Percentiles rank a stretch among this genome's conserved stretches.
Conservation (phyloP, 2,888 invertebrate species). For the Exocentrus adspersus region DNA sequence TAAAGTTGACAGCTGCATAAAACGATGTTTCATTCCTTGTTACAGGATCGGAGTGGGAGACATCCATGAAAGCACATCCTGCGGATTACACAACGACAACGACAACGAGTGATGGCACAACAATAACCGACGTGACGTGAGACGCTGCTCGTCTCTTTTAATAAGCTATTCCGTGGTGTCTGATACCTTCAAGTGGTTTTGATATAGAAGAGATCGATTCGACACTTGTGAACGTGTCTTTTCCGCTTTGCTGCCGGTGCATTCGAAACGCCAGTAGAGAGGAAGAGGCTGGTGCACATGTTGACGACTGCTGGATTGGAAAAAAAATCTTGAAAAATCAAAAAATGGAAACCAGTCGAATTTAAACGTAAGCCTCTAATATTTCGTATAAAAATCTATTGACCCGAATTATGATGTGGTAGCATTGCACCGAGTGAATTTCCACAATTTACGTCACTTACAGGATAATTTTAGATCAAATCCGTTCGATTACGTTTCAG, state of each 20-base stretch:
- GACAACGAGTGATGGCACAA: constrained; percentile 6
- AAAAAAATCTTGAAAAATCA: too few species aligned
- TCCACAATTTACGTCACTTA: constrained; percentile 11
- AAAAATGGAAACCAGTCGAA: too few species aligned
- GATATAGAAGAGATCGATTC: background rate
- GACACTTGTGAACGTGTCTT: constrained; percentile 68
- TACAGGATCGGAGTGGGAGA: background rate
- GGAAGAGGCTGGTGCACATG: constrained; percentile 67
- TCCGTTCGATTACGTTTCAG: constrained; percentile 22
- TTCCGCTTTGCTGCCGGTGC: constrained; percentile 73
- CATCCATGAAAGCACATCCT: background rate
- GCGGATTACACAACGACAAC: constrained; percentile 15
- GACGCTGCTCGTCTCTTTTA: too few species aligned
- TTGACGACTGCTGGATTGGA: constrained; percentile 30
- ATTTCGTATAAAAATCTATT: too few species aligned
- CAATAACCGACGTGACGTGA: constrained; percentile 1
- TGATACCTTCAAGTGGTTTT: background rate
- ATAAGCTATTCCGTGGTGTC: constrained; percentile 8
- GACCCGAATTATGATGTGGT: background rate
- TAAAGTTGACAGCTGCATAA: background rate
- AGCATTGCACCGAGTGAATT: background rate
- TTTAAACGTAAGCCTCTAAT: too few species aligned
- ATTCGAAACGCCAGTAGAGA: constrained; percentile 69
- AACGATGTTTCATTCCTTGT: background rate
- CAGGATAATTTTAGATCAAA: constrained; percentile 23